phyloP scores from a whole-genome alignment of 2,888 invertebrate genomes.

The Pseudococcus jackbeardsleyi region DNA sequence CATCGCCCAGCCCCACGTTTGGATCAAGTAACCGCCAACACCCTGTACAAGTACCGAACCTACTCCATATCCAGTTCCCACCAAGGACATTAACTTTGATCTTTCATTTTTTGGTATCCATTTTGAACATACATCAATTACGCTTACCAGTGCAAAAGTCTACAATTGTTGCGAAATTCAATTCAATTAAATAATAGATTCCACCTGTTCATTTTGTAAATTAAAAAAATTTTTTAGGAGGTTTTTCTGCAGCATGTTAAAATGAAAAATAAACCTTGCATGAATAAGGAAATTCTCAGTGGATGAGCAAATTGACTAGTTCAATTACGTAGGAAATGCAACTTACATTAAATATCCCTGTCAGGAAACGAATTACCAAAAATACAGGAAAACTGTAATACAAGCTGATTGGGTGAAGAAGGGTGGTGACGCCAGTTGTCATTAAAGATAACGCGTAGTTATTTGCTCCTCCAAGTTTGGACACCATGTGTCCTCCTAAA shows the following conservation, averaged over 20 bases:
- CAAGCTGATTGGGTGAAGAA: neutral
- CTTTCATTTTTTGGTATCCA: neutral
- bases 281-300: too few species aligned
- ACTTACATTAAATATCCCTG: neutral
- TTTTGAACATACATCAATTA: neutral
- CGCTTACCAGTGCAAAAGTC: neutral
- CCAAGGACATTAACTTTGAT: neutral
- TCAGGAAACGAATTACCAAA: neutral
- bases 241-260: too few species aligned
- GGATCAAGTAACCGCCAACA: neutral
- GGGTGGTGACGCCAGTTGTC: neutral
- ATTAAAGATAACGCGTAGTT: neutral
- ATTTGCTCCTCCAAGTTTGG: neutral
- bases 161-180: neutral
- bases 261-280: too few species aligned
- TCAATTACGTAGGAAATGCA: neutral
- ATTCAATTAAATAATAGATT: too few species aligned
- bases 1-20: neutral
- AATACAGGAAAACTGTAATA: neutral
- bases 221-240: too few species aligned
- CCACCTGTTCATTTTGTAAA: too few species aligned
- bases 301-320: too few species aligned
- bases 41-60: neutral
- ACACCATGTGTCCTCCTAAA: neutral
- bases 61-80: neutral